Percentiles rank a stretch among this genome's conserved stretches.
These are phyloP conservation scores for Actinia equina DNA, from an alignment of 64 coral and sea anemone species.

Conservation along the genomic window DNA sequence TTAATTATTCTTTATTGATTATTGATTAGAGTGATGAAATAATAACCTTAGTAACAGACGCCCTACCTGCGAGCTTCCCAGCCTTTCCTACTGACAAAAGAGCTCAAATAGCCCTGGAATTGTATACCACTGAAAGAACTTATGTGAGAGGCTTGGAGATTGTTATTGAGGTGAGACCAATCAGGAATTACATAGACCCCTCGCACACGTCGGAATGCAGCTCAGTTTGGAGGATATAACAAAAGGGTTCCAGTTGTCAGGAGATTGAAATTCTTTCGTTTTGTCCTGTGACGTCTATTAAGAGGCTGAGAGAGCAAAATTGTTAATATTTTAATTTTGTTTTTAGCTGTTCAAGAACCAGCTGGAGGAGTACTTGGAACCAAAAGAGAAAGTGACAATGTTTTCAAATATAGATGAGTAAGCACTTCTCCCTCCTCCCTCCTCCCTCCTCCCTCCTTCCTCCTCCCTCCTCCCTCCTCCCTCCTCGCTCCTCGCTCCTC, in stretches of 20 bases:
- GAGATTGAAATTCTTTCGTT: too few species aligned
- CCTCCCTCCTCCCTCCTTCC: background rate
- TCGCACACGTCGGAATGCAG: too few species aligned
- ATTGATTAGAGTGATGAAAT: conserved; percentile 39
- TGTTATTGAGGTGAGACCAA: conserved; percentile 67
- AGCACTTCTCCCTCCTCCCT: conserved; percentile 3
- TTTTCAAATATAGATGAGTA: conserved; percentile 83
- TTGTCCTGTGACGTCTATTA: too few species aligned
- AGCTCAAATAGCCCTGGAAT: conserved; percentile 77
- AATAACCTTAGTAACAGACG: conserved; percentile 73
- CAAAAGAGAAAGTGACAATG: conserved; percentile 68
- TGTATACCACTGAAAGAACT: conserved; percentile 89
- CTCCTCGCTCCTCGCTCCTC: too few species aligned
- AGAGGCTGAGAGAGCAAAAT: too few species aligned
- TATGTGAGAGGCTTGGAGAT: conserved; percentile 87
- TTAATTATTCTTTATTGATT: background rate
- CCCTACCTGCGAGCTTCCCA: conserved; percentile 58
- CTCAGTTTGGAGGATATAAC: too few species aligned
- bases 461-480: background rate
- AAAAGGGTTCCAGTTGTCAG: too few species aligned
- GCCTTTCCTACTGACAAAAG: conserved; percentile 62
- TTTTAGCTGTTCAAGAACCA: conserved; percentile 84
- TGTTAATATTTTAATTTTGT: background rate
- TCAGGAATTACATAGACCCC: too few species aligned
- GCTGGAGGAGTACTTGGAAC: conserved; percentile 58